Conservation (phyloP, 1,140 invertebrate genomes). For the Triops longicaudatus region DNA sequence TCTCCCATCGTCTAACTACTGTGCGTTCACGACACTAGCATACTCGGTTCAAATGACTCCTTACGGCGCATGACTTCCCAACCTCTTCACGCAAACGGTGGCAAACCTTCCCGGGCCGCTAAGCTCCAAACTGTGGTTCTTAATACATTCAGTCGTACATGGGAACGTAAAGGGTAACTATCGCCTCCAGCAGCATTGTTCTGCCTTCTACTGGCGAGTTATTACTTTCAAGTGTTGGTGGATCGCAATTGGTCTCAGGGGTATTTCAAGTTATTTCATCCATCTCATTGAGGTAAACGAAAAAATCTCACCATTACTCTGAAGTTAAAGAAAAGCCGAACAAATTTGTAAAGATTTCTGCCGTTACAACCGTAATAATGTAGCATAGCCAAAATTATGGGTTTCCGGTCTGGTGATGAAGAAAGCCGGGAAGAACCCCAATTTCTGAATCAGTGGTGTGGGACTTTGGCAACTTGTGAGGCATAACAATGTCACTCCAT, state of each 20-base stretch:
- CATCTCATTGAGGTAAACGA: background rate
- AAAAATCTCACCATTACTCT: background rate
- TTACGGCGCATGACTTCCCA: background rate
- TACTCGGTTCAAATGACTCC: background rate
- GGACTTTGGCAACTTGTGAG: background rate
- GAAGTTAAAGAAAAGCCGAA: background rate
- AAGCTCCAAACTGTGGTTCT: background rate
- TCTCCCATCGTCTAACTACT: background rate
- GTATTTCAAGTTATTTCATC: background rate
- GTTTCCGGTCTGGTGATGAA: background rate
- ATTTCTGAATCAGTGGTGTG: constrained; percentile 5
- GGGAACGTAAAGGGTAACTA: background rate
- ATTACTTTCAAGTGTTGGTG: background rate
- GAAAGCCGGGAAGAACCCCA: background rate
- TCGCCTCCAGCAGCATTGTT: background rate
- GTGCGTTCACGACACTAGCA: background rate
- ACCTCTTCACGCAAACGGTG: background rate
- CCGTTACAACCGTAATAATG: too few relatives aligned
- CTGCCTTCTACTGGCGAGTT: background rate
- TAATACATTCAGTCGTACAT: background rate
- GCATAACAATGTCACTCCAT: background rate
- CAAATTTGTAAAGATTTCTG: too few relatives aligned
- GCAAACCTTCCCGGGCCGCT: background rate
- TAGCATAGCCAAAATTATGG: too few relatives aligned
- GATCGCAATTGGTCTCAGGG: background rate